Base-by-base conservation (phyloP, 1,140 invertebrate species). In the Hirudo medicinalis region DNA sequence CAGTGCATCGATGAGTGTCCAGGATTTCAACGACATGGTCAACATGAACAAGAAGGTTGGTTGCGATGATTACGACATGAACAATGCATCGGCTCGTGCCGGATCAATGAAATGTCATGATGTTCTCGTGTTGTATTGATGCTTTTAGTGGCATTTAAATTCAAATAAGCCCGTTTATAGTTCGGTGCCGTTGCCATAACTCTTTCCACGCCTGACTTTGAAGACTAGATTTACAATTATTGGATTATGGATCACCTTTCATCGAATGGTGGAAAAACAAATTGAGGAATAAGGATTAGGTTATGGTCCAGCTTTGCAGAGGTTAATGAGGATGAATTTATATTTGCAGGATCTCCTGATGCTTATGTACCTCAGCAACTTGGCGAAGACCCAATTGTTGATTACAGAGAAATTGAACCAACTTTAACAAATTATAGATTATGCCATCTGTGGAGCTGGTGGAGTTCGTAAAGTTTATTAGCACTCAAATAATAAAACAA, bases 321-420 rank as follows among this genome's bases (percentile, higher is more conserved):
- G 32, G 32, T 36, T 36, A 6, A 36, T 6, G 32, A 36, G 32
- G 32, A 6, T 36, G 32, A 6, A 36, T 36, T 36, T 74, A 73
- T 76, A 76, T 74, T 80, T 80, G 19, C 81, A 88, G 87, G 94
- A 97, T 86, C 85, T 97, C 73, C 83, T 97, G 60, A 95, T 97
- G 94, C 92, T 97, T 67, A 88, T 94, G 75, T 94, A 94, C 54
- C 84, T 97, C 32, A 91, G 92, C 13, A 93, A 97, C 79, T 85
- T 97, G n/a, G 93, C 93, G 74, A 92, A 94, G 83, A 93, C 92
- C 11, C 93, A 97, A 83, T 85, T 97, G 74, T 90, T 92, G 78
- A 84, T 97, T 27, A 95, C 95, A 80, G 94, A 97, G 82, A 96
- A 97, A 82, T 84, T 97, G 4, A 92, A 89, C 8, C 85, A 66